phyloP scores from a whole-genome alignment of 1,140 invertebrate genomes.

The Mercenaria mercenaria region DNA sequence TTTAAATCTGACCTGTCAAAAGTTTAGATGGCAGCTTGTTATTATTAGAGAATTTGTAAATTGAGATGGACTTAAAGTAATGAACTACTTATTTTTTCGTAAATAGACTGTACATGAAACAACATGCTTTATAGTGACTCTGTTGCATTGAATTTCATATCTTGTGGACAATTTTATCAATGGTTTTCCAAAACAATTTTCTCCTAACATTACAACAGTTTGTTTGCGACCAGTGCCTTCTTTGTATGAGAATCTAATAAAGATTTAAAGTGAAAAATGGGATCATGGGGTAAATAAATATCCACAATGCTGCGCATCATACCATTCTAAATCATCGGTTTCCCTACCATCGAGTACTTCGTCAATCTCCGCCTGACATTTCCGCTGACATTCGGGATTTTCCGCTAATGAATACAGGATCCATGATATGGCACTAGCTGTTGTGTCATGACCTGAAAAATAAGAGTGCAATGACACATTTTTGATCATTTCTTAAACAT shows the following conservation, averaged over 20 bases:
- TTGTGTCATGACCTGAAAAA: slow-evolving; percentile 77
- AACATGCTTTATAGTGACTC: background rate
- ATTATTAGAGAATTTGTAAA: too few species aligned
- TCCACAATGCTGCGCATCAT: background rate
- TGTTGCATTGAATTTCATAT: background rate
- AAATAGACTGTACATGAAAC: background rate
- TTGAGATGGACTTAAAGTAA: too few species aligned
- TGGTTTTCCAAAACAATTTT: background rate
- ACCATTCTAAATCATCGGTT: slow-evolving; percentile 71
- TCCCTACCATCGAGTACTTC: slow-evolving; percentile 89
- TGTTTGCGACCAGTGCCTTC: too few species aligned
- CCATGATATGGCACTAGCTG: too few species aligned
- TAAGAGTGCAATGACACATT: too few species aligned
- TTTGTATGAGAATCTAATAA: too few species aligned
- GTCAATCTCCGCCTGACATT: slow-evolving; percentile 93
- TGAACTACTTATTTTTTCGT: too few species aligned
- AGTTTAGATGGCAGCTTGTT: slow-evolving; percentile 79
- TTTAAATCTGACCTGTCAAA: too few species aligned
- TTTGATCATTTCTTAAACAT: too few species aligned
- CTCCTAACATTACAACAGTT: too few species aligned
- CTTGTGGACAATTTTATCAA: background rate
- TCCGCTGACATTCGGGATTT: slow-evolving; percentile 92
- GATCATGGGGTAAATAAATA: background rate
- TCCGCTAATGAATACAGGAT: slow-evolving; percentile 92
- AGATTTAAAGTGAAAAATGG: too few species aligned